Evolutionary conservation across 2,113 vertebrate genomes (phyloP).

Genomic region (Progne subis): DNA sequence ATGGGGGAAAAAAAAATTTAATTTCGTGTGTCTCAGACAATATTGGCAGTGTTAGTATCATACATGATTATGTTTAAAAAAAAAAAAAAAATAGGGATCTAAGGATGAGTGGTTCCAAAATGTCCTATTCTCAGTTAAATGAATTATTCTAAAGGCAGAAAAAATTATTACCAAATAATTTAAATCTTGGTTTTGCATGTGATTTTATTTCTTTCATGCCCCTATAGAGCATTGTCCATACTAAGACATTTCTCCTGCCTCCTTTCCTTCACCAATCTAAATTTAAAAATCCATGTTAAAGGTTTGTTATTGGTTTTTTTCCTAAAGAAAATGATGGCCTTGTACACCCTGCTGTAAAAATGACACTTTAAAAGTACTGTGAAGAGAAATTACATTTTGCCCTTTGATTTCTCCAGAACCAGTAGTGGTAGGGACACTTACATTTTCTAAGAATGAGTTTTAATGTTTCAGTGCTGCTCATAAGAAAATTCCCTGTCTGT

Average conservation of each 20-base stretch:
- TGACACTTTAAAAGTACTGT: neutral
- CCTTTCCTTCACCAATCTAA: neutral
- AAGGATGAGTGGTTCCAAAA: neutral
- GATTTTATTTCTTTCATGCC: neutral
- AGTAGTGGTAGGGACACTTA: neutral
- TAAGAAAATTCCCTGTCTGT: conserved; percentile 4
- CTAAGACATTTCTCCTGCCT: neutral
- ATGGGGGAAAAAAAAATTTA: neutral
- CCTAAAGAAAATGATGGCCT: neutral
- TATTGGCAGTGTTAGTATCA: neutral
- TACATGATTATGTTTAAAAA: neutral
- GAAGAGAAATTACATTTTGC: conserved; percentile 9
- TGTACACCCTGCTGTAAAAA: neutral
- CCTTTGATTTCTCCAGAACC: conserved; percentile 2
- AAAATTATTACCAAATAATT: neutral
- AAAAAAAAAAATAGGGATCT: neutral
- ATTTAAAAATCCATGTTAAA: neutral
- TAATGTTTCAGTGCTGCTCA: neutral
- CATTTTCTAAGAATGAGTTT: neutral
- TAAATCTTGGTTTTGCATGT: neutral
- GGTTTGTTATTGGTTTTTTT: neutral
- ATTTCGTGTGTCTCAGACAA: neutral
- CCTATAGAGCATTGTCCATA: neutral
- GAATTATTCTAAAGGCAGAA: neutral
- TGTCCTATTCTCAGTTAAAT: neutral